Percentiles rank a stretch among this genome's conserved stretches.
These are phyloP conservation scores for Drosophila repletoides DNA, from an alignment of 1,140 invertebrate genomes.

Conservation along the genomic window DNA sequence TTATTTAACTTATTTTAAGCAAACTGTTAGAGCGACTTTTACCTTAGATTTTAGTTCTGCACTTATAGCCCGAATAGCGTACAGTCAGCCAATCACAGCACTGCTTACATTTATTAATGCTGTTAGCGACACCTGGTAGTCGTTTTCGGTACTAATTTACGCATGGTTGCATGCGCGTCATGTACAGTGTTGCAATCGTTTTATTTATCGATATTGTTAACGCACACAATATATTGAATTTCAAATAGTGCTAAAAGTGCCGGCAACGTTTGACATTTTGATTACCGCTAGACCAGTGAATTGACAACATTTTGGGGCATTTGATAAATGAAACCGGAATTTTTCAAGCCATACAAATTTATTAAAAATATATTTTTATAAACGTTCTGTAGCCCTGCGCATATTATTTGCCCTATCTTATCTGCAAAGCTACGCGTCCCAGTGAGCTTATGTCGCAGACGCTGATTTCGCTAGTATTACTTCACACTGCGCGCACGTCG, in stretches of 20 bases:
- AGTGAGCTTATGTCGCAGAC: conserved; percentile 27
- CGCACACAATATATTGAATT: not conserved
- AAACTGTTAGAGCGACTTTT: conserved; percentile 64
- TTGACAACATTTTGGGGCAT: too few species aligned
- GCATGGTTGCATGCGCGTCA: conserved; percentile 36
- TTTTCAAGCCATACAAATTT: too few species aligned
- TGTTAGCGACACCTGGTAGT: conserved; percentile 61
- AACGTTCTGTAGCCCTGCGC: conserved; percentile 21
- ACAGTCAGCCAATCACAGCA: conserved; percentile 74
- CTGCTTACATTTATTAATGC: conserved; percentile 55
- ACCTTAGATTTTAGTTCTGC: conserved; percentile 70
- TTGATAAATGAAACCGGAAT: not conserved
- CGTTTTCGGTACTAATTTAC: conserved; percentile 27
- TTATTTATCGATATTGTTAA: conserved; percentile 12
- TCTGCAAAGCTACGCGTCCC: conserved; percentile 35
- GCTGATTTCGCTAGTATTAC: conserved; percentile 60
- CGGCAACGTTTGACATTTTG: conserved; percentile 8
- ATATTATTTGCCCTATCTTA: conserved; percentile 56
- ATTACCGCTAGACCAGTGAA: too few species aligned
- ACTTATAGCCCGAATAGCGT: conserved; percentile 57
- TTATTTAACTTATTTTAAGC: conserved; percentile 69
- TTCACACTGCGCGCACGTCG: conserved; percentile 43
- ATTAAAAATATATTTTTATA: too few species aligned
- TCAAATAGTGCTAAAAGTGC: conserved; percentile 18
- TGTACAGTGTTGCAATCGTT: conserved; percentile 22